Evolutionary conservation across 2,797 vertebrate species (phyloP).

Genomic region (Diplodus sargus): DNA sequence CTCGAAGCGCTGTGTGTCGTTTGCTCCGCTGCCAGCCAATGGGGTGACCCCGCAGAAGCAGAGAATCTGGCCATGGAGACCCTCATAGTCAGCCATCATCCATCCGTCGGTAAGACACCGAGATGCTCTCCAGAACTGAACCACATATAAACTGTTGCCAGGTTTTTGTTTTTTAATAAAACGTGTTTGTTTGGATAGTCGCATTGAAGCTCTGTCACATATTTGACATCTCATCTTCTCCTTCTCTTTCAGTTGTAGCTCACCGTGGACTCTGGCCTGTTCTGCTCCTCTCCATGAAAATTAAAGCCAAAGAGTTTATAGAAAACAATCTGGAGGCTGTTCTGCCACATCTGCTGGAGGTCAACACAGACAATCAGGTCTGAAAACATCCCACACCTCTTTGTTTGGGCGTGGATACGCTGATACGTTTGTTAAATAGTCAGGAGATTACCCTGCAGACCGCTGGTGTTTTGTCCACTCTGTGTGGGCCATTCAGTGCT

Average conservation of each 20-base stretch:
- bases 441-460: too few species aligned
- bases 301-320: conserved; percentile 90
- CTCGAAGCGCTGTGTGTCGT: conserved; percentile 89
- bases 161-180: not conserved
- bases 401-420: too few species aligned
- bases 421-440: too few species aligned
- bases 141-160: not conserved
- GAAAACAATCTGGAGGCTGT: conserved; percentile 90
- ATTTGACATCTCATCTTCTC: not conserved
- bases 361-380: conserved; percentile 88
- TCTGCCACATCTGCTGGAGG: conserved; percentile 87
- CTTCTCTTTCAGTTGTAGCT: conserved; percentile 80
- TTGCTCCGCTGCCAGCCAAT: conserved; percentile 88
- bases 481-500: too few species aligned
- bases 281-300: conserved; percentile 91
- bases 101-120: conserved; percentile 88
- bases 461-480: too few species aligned
- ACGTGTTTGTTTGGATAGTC: not conserved
- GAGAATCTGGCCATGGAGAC: conserved; percentile 91
- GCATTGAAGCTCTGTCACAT: not conserved
- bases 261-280: conserved; percentile 90
- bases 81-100: conserved; percentile 92
- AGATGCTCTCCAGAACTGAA: not conserved
- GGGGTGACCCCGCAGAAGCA: conserved; percentile 84
- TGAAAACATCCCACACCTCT: conserved; percentile 2